Evolutionary conservation across 2,113 vertebrate genomes (phyloP), one percentile per base, ranked within the genome.

Genomic region (Nothocercus julius): DNA sequence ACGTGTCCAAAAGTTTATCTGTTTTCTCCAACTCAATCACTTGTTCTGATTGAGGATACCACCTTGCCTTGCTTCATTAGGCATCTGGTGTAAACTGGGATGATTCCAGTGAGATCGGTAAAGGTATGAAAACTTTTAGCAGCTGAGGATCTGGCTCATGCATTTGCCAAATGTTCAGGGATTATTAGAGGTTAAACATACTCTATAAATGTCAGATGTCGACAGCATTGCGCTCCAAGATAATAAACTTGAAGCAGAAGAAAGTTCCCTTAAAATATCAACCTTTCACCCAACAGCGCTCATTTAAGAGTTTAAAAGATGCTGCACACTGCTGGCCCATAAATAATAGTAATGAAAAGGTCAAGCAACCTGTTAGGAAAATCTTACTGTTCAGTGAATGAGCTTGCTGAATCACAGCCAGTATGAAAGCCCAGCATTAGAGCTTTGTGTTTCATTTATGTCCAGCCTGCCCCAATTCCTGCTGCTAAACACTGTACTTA

Each of bases 281-380:
- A 85, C 92, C 87, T 82, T 80, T 89, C 93, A 94, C 85, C 85
- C 85, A 96, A 82, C 85, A 62, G 82, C 15, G 87, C 89, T 96
- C 66, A 15, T 81, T 66, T 34, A 34, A n/a, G 87, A 51, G 53
- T 66, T 80, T 73, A 58, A 90, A 82, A 95, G 90, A 90, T 58
- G 90, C 87, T 87, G 90, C 82, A 80, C 82, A 7, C 92, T 87
- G 45, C 58, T 58, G 79, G 87, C 49, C 91, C 67, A 69, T 94
- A 94, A 96, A 95, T 95, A 96, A 91, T 63, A 53, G 74, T 64
- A 66, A 89, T 69, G 92, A 85, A 96, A 96, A 96, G 72, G 96
- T 96, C 93, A 91, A 80, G 63, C 25, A 82, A 92, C 72, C 92
- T 82, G 87, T 87, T 85, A 87, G 87, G 87, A 53, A 95, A 91